phyloP scores from a whole-genome alignment of 2,113 vertebrate genomes.

The Eptesicus fuscus region DNA sequence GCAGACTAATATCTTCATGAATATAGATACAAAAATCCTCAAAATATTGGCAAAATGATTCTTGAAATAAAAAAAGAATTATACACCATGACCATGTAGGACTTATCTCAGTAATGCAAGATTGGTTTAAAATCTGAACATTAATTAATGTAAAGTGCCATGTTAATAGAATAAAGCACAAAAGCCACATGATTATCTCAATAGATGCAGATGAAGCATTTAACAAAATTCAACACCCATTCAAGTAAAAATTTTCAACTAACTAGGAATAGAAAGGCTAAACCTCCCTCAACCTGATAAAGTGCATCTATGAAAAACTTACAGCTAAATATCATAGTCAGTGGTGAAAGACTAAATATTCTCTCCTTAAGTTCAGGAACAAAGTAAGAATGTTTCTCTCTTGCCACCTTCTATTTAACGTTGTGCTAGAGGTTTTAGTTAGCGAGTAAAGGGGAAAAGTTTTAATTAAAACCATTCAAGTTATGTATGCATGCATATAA shows the following conservation, averaged over 20 bases:
- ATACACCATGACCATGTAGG: not conserved
- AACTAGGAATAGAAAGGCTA: not conserved
- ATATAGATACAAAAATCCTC: conserved; percentile 8
- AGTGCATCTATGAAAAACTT: not conserved
- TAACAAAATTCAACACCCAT: not conserved
- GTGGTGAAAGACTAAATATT: not conserved
- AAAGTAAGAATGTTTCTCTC: not conserved
- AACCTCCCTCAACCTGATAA: not conserved
- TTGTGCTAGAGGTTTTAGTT: not conserved
- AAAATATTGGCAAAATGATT: conserved; percentile 26
- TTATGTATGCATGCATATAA: too few species aligned
- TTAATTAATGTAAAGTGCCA: conserved; percentile 23
- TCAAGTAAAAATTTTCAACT: not conserved
- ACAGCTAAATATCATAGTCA: not conserved
- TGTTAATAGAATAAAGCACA: conserved; percentile 17
- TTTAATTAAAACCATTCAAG: not conserved
- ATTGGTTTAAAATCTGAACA: conserved; percentile 38
- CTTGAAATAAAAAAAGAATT: conserved; percentile 16
- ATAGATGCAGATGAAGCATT: not conserved
- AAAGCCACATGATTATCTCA: not conserved
- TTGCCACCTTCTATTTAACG: not conserved
- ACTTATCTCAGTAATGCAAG: conserved; percentile 15
- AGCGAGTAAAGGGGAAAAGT: not conserved
- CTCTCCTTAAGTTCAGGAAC: not conserved
- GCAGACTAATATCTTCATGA: not conserved